phyloP scores from a whole-genome alignment of 2,888 invertebrate genomes.

The Portevinia maculata region DNA sequence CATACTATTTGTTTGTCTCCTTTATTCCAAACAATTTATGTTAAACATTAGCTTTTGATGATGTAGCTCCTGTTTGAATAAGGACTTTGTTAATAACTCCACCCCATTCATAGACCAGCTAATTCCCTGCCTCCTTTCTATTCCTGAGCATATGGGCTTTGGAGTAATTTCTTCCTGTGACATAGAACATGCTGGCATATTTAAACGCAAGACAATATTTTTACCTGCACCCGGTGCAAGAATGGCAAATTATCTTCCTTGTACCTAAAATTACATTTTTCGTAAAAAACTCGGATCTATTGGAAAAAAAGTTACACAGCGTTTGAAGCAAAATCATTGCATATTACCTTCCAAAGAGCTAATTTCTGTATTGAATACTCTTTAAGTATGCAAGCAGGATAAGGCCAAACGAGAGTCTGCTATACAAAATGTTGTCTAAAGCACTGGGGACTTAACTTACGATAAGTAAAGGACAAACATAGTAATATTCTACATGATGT shows the following conservation, averaged over 20 bases:
- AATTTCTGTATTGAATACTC: conserved; percentile 22
- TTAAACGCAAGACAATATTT: conserved; percentile 31
- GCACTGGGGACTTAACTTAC: conserved; percentile 45
- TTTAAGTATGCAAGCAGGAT: conserved; percentile 30
- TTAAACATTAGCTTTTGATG: too few relatives aligned
- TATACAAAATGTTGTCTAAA: conserved; percentile 41
- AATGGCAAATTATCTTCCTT: conserved; percentile 18
- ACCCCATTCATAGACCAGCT: neutral
- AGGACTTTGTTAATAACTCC: too few relatives aligned
- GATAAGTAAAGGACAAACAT: conserved; percentile 39
- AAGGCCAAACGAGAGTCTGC: conserved; percentile 37
- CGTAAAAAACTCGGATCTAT: conserved; percentile 42
- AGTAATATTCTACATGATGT: conserved; percentile 60
- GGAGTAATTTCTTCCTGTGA: conserved; percentile 1
- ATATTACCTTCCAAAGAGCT: conserved; percentile 7
- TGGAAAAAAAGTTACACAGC: conserved; percentile 46
- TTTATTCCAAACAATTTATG: too few relatives aligned
- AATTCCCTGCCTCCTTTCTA: neutral
- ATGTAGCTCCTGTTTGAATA: too few relatives aligned
- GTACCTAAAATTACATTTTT: conserved; percentile 33
- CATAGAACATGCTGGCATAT: conserved; percentile 1
- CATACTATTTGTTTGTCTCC: too few relatives aligned
- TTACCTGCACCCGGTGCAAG: conserved; percentile 27
- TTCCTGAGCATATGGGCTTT: neutral
- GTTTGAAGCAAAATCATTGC: conserved; percentile 46